Percentiles rank a stretch among this genome's conserved stretches.
These are phyloP conservation scores for Calcarius lapponicus DNA, from an alignment of 2,797 vertebrate species.

Conservation along the genomic window DNA sequence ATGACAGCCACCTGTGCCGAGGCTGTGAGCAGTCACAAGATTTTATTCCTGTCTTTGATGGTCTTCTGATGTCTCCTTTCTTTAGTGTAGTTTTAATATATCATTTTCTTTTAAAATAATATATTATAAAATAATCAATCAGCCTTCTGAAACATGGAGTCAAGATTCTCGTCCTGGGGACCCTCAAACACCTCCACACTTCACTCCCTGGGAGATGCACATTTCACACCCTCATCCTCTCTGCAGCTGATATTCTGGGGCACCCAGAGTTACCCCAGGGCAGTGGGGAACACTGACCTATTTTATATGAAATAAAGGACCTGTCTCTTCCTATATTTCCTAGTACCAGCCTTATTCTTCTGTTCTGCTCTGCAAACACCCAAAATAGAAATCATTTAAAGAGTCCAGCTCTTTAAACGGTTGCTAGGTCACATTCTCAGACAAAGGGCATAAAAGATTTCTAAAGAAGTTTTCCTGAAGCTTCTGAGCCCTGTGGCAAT, in stretches of 20 bases:
- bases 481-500: not conserved
- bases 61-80: too few species aligned
- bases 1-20: too few species aligned
- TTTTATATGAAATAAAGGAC: not conserved
- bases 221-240: not conserved
- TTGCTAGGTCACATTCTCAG: constrained; percentile 7
- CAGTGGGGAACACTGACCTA: fast-evolving
- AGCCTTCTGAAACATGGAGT: too few species aligned
- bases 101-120: too few species aligned
- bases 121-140: too few species aligned
- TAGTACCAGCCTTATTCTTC: not conserved
- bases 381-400: not conserved
- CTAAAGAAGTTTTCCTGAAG: not conserved
- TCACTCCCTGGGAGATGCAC: fast-evolving
- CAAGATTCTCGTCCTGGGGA: too few species aligned
- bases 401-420: not conserved
- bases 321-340: not conserved
- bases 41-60: too few species aligned
- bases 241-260: not conserved
- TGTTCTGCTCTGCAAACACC: not conserved
- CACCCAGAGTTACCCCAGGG: fast-evolving
- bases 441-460: not conserved
- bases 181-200: not conserved
- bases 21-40: too few species aligned
- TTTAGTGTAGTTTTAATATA: too few species aligned